Evolutionary conservation across 2,888 invertebrate species (phyloP).

Genomic region (Oxytorus armatus): DNA sequence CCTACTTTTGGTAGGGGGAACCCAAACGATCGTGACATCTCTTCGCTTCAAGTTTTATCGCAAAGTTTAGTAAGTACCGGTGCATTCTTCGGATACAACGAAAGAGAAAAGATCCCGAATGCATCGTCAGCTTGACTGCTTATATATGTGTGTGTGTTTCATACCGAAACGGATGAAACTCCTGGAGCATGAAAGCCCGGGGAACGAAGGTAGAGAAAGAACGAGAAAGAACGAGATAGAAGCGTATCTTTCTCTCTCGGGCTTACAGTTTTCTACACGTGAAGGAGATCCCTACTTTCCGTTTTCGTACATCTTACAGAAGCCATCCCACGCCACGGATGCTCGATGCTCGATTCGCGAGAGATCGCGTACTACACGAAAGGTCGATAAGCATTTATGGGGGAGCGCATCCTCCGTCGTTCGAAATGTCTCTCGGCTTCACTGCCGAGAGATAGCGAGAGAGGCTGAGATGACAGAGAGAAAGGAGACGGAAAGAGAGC

Average conservation of each 20-base stretch:
- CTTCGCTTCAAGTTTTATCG: constrained; percentile 23
- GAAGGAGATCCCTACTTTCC: constrained; percentile 2
- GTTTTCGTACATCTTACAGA: neutral
- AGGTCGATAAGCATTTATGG: constrained; percentile 69
- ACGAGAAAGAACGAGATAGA: no score
- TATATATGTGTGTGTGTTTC: neutral
- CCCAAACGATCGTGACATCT: neutral
- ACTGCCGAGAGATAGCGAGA: neutral
- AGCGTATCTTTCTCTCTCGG: no score
- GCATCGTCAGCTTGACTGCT: neutral
- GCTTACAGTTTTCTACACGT: neutral
- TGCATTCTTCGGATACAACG: neutral
- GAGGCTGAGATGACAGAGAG: neutral
- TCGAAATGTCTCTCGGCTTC: constrained; percentile 27
- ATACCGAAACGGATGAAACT: neutral
- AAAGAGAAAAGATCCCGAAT: neutral
- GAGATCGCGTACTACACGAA: constrained; percentile 62
- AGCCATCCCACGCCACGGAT: neutral
- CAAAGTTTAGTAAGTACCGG: neutral
- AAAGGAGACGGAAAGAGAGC: neutral
- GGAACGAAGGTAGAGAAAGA: constrained; percentile 9
- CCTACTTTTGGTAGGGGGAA: constrained; percentile 20
- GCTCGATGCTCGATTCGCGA: neutral
- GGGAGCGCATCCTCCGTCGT: constrained; percentile 38
- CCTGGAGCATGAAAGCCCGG: neutral